Evolutionary conservation across 2,888 invertebrate genomes (phyloP), one percentile per base, ranked within the genome.

Genomic region (Acleris emargana): DNA sequence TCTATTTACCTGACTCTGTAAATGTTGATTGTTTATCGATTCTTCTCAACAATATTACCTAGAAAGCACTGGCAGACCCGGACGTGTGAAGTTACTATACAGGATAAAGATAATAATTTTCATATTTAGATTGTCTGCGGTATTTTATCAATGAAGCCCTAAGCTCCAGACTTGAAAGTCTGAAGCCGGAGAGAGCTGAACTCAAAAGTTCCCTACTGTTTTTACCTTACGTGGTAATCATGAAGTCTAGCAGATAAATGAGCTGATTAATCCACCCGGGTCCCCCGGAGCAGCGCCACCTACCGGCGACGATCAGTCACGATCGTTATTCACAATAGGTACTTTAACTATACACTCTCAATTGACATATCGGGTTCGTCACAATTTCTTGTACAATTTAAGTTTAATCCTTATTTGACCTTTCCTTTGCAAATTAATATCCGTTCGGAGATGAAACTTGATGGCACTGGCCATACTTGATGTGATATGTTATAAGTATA

Each of bases 341-440:
- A 80, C 76, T 82, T 84, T 83, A 71, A 84, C 82, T 89, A 84
- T 89, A 89, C 89, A 90, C 76, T 86, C 86, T 87, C 88, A 91
- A 91, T 91, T 91, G 91, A 91, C 91, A 87, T 88, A 78, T 89
- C 86, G 90, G 91, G 91, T 86, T 81, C 86, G 84, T 91, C 87
- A 77, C 86, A 72, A 81, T 76, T 80, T 87, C 88, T 88, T 89
- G 86, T 89, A 91, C 89, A 89, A 86, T 86, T 38, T 86, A 88
- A 76, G 79, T 84, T 82, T 82, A 77, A 77, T 76, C 79, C 80
- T 82, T 78, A 80, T 81, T 83, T 78, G 76, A 76, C 70, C 63
- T 75, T 77, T 77, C 74, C 76, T 75, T 77, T 74, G 74, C 76
- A 79, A 81, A 69, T 74, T 76, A 77, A 69, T 71, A 67, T 69